Conservation (phyloP, 1,140 invertebrate genomes). For the Heliconius himera region DNA sequence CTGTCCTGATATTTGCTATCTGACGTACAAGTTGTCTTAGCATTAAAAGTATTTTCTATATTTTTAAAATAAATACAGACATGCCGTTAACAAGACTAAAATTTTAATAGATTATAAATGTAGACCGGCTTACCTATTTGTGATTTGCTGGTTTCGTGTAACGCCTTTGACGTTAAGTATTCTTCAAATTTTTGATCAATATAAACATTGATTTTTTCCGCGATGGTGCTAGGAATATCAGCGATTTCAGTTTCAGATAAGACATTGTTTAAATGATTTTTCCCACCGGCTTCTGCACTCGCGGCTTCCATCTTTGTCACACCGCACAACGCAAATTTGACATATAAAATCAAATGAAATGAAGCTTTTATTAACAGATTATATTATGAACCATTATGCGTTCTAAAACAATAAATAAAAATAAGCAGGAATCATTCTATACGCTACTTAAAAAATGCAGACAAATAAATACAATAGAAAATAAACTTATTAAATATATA, state of each 20-base stretch:
- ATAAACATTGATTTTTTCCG: conserved; percentile 84
- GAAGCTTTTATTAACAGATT: conserved; percentile 11
- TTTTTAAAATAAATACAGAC: background rate
- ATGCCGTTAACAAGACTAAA: background rate
- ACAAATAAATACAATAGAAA: too few species aligned
- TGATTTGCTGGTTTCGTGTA: conserved; percentile 84
- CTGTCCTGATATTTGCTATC: background rate
- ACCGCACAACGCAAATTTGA: conserved; percentile 37
- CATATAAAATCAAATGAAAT: conserved; percentile 19
- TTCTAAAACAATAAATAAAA: background rate
- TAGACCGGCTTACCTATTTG: conserved; percentile 82
- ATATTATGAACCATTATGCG: background rate
- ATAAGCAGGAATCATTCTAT: background rate
- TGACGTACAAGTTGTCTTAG: background rate
- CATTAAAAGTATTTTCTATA: background rate
- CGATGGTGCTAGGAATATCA: conserved; percentile 57
- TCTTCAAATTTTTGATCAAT: conserved; percentile 86
- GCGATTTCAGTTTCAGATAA: conserved; percentile 73
- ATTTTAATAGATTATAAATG: background rate
- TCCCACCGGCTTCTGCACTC: conserved; percentile 67
- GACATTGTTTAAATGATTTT: conserved; percentile 76
- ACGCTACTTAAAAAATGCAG: too few species aligned
- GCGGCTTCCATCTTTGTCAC: conserved; percentile 72
- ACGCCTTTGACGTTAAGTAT: conserved; percentile 86
- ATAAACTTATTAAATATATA: too few species aligned